These are phyloP conservation scores for Drosophila pseudotalamancana DNA, from an alignment of 2,888 invertebrate genomes.

Conservation along the genomic window DNA sequence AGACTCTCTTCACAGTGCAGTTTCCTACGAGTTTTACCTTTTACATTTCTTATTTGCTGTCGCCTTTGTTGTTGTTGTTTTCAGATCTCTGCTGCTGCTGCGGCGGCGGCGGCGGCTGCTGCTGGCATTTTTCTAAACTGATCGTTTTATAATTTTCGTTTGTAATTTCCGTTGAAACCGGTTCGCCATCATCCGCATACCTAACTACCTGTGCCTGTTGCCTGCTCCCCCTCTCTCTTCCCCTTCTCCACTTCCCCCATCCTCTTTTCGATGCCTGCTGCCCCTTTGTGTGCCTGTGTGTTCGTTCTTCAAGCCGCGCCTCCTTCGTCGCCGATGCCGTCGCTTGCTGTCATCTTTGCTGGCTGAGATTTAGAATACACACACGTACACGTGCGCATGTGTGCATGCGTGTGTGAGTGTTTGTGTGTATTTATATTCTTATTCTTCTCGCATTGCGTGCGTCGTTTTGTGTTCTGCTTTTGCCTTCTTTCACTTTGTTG, in stretches of 20 bases:
- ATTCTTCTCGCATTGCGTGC: slow-evolving; percentile 68
- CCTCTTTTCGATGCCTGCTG: slow-evolving; percentile 20
- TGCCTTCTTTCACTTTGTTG: slow-evolving; percentile 47
- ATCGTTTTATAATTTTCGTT: slow-evolving; percentile 82
- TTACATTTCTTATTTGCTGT: slow-evolving; percentile 54
- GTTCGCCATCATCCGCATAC: slow-evolving; percentile 82
- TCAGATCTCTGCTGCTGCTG: slow-evolving; percentile 27
- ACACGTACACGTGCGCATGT: not conserved
- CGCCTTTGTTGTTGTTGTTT: slow-evolving; percentile 26
- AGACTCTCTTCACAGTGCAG: slow-evolving; percentile 20
- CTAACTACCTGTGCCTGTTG: slow-evolving; percentile 73
- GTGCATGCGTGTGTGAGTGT: slow-evolving; percentile 7
- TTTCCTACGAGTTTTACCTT: slow-evolving; percentile 36
- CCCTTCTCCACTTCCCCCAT: not conserved
- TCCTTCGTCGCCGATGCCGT: slow-evolving; percentile 32
- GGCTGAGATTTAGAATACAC: slow-evolving; percentile 66
- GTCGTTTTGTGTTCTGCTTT: slow-evolving; percentile 46
- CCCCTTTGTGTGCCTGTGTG: slow-evolving; percentile 27
- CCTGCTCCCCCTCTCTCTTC: slow-evolving; percentile 40
- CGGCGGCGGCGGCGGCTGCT: slow-evolving; percentile 13
- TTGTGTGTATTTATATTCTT: slow-evolving; percentile 51
- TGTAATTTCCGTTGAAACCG: slow-evolving; percentile 85
- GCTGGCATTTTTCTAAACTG: slow-evolving; percentile 78
- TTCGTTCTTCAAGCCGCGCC: slow-evolving; percentile 45
- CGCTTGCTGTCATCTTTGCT: slow-evolving; percentile 41